Evolutionary conservation across 2,888 invertebrate genomes (phyloP).

Genomic region (Hedychridium roseum): DNA sequence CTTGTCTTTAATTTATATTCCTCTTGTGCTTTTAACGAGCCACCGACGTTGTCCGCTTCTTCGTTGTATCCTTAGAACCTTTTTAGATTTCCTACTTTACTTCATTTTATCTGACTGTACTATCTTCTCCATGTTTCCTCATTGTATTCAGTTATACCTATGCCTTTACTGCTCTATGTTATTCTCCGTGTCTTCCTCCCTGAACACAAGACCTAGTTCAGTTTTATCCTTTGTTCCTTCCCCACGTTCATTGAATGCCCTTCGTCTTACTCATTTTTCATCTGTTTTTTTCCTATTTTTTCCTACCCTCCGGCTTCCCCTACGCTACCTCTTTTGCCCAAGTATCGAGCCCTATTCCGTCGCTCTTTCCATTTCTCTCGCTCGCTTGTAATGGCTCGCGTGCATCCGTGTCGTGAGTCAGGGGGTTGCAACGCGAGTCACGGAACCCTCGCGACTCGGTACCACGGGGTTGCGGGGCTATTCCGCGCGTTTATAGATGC

Average conservation of each 20-base stretch:
- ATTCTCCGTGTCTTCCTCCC: too few species aligned
- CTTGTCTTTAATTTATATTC: constrained; percentile 34
- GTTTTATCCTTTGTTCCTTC: too few species aligned
- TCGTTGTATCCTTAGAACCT: too few species aligned
- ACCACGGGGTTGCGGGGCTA: neutral
- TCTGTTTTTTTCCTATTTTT: constrained; percentile 34
- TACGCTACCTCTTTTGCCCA: constrained; percentile 1
- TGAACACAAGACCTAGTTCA: too few species aligned
- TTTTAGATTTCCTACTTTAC: too few species aligned
- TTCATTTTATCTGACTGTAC: too few species aligned
- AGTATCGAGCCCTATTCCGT: constrained; percentile 2
- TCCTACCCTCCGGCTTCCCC: constrained; percentile 15
- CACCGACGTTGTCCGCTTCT: too few species aligned
- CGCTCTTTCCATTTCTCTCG: constrained; percentile 10
- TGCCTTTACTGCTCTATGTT: too few species aligned
- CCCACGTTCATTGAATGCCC: too few species aligned
- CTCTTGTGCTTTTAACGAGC: constrained; percentile 27
- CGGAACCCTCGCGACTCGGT: constrained; percentile 8
- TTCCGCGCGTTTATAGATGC: neutral
- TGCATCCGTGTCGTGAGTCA: constrained; percentile 34
- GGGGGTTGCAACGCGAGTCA: constrained; percentile 13
- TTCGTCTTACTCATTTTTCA: too few species aligned
- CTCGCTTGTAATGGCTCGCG: constrained; percentile 28
- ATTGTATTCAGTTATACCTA: too few species aligned
- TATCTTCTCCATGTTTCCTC: too few species aligned